A percentile compares a stretch with the other conserved stretches of the same genome.
Conservation (phyloP, 2,888 invertebrate species). For the Melolontha melolontha region DNA sequence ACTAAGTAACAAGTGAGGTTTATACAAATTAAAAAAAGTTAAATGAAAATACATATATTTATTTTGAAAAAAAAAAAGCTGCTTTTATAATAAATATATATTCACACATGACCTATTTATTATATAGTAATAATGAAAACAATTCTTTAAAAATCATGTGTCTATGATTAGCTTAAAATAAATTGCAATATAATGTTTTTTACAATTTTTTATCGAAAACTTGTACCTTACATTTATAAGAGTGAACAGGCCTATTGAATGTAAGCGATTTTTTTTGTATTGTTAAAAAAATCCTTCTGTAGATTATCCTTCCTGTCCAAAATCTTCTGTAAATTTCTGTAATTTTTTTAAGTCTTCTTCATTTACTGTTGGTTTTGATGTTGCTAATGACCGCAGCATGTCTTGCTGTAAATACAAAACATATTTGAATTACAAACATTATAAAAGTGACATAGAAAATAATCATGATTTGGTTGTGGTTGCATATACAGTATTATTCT, state of each 20-base stretch:
- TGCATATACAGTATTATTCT: too few species aligned
- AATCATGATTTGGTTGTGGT: too few species aligned
- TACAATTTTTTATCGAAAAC: constrained; percentile 10
- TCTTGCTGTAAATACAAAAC: constrained; percentile 75
- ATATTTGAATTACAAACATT: constrained; percentile 24
- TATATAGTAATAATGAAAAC: background rate
- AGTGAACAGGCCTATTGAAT: constrained; percentile 23
- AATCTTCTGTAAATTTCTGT: constrained; percentile 96
- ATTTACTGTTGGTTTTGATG: constrained; percentile 98
- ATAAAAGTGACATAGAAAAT: too few species aligned
- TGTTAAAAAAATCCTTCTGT: background rate
- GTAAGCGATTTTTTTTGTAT: constrained; percentile 16
- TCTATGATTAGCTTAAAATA: constrained; percentile 31
- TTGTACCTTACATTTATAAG: constrained; percentile 23
- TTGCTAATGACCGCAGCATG: constrained; percentile 91
- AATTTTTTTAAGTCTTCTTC: constrained; percentile 94
- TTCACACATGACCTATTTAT: constrained; percentile 16
- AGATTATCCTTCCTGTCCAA: constrained; percentile 91
- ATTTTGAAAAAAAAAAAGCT: constrained; percentile 37
- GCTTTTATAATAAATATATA: constrained; percentile 35
- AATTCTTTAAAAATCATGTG: constrained; percentile 27
- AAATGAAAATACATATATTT: constrained; percentile 33
- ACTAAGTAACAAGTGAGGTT: constrained; percentile 36
- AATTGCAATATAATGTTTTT: constrained; percentile 25
- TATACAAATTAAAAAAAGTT: constrained; percentile 36